Evolutionary conservation across 1,140 invertebrate species (phyloP).

Genomic region (Scaptomyza montana): DNA sequence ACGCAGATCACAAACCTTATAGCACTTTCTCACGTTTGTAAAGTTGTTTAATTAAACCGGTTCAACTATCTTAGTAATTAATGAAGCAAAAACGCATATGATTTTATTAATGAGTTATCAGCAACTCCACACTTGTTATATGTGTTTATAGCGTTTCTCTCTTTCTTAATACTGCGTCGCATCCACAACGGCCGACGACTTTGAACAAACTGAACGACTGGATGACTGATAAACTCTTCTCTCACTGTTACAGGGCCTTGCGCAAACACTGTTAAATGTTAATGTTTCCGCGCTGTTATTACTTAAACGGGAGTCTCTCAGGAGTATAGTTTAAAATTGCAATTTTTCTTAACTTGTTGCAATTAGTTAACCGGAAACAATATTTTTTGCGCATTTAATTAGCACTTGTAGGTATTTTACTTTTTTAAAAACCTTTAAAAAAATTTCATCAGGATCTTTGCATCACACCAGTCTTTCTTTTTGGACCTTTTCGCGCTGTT

Average conservation of each 20-base stretch:
- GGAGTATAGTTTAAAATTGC: no score
- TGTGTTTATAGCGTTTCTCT: slow-evolving; percentile 8
- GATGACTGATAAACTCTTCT: slow-evolving; percentile 21
- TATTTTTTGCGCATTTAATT: no score
- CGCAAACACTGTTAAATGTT: slow-evolving; percentile 6
- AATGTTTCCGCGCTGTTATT: slow-evolving; percentile 17
- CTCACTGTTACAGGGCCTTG: neutral
- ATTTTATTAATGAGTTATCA: slow-evolving; percentile 43
- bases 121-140: slow-evolving; percentile 19
- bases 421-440: no score
- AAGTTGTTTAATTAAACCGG: slow-evolving; percentile 30
- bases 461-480: neutral
- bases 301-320: neutral
- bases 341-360: no score
- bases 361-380: no score
- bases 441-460: neutral
- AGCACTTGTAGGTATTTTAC: no score
- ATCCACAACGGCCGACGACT: slow-evolving; percentile 15
- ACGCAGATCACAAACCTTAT: neutral
- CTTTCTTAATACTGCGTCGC: slow-evolving; percentile 18
- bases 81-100: slow-evolving; percentile 33
- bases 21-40: slow-evolving; percentile 12
- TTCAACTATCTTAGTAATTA: slow-evolving; percentile 40
- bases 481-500: neutral
- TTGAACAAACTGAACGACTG: slow-evolving; percentile 32